Conservation (phyloP, 2,888 invertebrate genomes). For the Abrostola triplasia region DNA sequence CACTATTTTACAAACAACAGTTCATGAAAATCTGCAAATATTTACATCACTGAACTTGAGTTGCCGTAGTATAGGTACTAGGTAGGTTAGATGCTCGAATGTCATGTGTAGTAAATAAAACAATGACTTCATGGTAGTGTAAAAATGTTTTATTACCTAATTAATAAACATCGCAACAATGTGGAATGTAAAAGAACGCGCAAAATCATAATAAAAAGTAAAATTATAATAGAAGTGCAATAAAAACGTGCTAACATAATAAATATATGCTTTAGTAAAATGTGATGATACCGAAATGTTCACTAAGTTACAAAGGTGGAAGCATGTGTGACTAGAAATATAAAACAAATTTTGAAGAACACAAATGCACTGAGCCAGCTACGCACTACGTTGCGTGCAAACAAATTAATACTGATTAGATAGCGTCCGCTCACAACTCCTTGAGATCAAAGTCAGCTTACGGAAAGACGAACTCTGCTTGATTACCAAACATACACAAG, state of each 20-base stretch:
- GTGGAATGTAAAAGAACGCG: constrained; percentile 74
- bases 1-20: too few species aligned
- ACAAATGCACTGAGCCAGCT: constrained; percentile 47
- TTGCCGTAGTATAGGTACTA: too few species aligned
- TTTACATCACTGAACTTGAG: too few species aligned
- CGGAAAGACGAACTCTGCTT: not conserved
- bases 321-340: constrained; percentile 83
- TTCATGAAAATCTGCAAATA: too few species aligned
- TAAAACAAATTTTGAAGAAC: constrained; percentile 64
- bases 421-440: constrained; percentile 35
- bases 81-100: too few species aligned
- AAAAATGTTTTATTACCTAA: constrained; percentile 71
- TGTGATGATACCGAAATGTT: constrained; percentile 72
- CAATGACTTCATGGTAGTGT: constrained; percentile 48
- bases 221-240: constrained; percentile 65
- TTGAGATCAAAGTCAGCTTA: constrained; percentile 15
- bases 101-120: too few species aligned
- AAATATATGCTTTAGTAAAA: constrained; percentile 57
- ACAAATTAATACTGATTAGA: constrained; percentile 49
- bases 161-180: constrained; percentile 73
- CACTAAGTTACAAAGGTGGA: constrained; percentile 65
- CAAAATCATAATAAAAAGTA: constrained; percentile 57
- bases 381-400: constrained; percentile 35
- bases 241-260: constrained; percentile 64
- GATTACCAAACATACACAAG: too few species aligned